Percentiles rank a stretch among this genome's conserved stretches.
Conservation (phyloP, 2,113 vertebrate species). For the Drymodes brunneopygia region DNA sequence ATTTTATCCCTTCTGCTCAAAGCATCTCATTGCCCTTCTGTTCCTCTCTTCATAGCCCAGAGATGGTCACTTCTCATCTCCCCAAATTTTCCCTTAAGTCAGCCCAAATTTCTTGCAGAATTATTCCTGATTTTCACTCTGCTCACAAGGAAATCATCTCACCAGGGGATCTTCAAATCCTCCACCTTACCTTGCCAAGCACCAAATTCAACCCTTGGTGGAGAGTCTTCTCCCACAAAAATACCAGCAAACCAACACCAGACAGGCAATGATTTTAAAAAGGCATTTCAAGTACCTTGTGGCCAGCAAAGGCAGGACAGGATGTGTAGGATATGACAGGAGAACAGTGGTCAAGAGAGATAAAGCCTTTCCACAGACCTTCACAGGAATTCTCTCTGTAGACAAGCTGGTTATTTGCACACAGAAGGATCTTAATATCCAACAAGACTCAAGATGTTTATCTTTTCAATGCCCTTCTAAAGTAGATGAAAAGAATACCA, state of each 20-base stretch:
- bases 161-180: background rate
- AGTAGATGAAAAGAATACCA: background rate
- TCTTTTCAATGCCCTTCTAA: background rate
- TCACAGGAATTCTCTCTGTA: background rate
- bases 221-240: background rate
- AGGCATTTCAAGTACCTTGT: too few species aligned
- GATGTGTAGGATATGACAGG: rapidly evolving
- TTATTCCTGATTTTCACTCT: background rate
- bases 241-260: rapidly evolving
- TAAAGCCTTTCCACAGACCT: background rate
- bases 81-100: background rate
- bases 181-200: background rate
- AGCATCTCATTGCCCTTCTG: background rate
- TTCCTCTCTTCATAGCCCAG: background rate
- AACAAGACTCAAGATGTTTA: background rate
- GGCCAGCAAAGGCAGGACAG: background rate
- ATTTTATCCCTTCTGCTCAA: background rate
- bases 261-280: background rate
- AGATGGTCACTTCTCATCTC: background rate
- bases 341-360: background rate
- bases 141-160: background rate
- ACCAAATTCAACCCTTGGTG: background rate
- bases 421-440: background rate
- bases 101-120: background rate
- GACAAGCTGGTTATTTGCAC: background rate